Percentiles rank a stretch among this genome's conserved stretches.
Evolutionary conservation across 35 echinoderm and acorn worm genomes (phyloP).

Genomic region (Hemicentrotus pulcherrimus): DNA sequence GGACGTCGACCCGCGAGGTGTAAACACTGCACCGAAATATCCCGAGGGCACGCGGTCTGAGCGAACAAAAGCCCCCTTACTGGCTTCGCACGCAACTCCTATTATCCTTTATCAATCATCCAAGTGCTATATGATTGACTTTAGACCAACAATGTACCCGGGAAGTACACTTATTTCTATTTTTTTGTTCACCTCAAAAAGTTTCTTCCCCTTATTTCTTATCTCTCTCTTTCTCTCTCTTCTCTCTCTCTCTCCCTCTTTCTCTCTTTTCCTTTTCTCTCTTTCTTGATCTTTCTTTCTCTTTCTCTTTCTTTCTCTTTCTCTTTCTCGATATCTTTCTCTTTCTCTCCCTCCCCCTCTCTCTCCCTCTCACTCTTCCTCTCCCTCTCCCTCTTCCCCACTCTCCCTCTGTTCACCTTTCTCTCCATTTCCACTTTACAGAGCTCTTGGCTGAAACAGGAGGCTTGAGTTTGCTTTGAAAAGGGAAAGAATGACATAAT

Average conservation of each 20-base stretch:
- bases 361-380: conserved; percentile 16
- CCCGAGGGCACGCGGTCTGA: conserved; percentile 25
- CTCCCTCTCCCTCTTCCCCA: neutral
- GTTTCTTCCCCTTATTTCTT: neutral
- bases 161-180: conserved; percentile 22
- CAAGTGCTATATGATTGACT: conserved; percentile 31
- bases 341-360: neutral
- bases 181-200: neutral
- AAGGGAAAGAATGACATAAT: neutral
- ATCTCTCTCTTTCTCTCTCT: neutral
- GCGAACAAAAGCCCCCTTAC: conserved; percentile 30
- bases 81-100: conserved; percentile 36
- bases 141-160: neutral
- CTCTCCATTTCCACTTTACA: neutral
- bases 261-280: neutral
- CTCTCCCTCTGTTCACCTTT: neutral
- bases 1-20: conserved; percentile 27
- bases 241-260: too few species aligned
- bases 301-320: neutral
- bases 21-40: conserved; percentile 36
- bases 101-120: conserved; percentile 8
- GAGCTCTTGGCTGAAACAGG: neutral
- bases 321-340: neutral
- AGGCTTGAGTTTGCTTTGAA: neutral
- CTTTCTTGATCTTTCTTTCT: neutral